phyloP scores from a whole-genome alignment of 2,888 invertebrate species.

The Philereme transversata region DNA sequence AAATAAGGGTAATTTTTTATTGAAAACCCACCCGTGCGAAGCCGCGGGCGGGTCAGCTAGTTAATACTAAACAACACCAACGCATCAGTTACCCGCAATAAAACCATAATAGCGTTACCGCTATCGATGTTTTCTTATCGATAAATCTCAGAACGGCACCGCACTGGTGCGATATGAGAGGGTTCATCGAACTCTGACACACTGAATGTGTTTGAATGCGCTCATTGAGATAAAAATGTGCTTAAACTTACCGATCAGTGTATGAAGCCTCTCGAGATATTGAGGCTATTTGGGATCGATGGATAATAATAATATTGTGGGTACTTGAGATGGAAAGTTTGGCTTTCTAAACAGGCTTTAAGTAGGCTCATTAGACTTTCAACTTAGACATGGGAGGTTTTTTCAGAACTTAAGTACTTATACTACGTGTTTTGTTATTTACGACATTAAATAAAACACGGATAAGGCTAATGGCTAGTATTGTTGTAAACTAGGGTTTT shows the following conservation, averaged over 20 bases:
- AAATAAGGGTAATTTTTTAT: too few relatives aligned
- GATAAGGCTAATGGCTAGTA: too few relatives aligned
- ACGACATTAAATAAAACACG: too few relatives aligned
- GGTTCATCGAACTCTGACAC: constrained; percentile 60
- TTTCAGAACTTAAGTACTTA: constrained; percentile 12
- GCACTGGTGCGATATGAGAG: constrained; percentile 70
- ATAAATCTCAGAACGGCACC: constrained; percentile 45
- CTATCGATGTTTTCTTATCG: constrained; percentile 51
- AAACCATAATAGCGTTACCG: constrained; percentile 19
- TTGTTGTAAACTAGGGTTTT: too few relatives aligned
- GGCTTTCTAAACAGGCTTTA: constrained; percentile 30
- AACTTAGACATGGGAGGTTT: constrained; percentile 24
- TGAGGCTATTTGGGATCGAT: constrained; percentile 26
- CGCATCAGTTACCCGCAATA: not conserved
- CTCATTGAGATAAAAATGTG: constrained; percentile 51
- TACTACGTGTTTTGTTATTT: too few relatives aligned
- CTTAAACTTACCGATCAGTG: constrained; percentile 27
- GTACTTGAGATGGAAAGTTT: constrained; percentile 27
- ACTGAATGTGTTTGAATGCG: constrained; percentile 53
- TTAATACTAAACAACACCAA: too few relatives aligned
- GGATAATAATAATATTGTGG: constrained; percentile 19
- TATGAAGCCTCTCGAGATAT: constrained; percentile 28
- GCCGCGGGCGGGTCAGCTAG: too few relatives aligned
- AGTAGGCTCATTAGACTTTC: constrained; percentile 31
- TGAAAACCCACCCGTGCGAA: too few relatives aligned